Percentiles rank a stretch among this genome's conserved stretches.
Evolutionary conservation across 2,113 vertebrate genomes (phyloP).

Genomic region (Amblyornis subalaris): DNA sequence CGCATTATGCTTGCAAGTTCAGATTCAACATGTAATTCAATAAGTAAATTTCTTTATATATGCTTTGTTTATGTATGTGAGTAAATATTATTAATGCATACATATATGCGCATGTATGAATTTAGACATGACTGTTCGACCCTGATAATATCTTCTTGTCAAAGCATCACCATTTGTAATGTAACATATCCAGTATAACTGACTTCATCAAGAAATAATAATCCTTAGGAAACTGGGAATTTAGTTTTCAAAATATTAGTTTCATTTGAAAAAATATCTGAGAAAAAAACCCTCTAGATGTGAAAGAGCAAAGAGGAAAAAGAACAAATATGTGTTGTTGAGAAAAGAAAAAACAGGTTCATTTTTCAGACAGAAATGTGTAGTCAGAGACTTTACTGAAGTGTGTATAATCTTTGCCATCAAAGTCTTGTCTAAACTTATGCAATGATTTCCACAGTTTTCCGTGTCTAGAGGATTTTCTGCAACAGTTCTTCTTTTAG

Average conservation of each 20-base stretch:
- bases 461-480: not conserved
- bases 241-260: not conserved
- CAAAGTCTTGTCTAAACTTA: not conserved
- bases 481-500: not conserved
- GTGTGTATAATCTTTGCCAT: not conserved
- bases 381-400: not conserved
- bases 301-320: not conserved
- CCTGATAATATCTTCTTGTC: not conserved
- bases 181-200: not conserved
- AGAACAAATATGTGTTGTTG: not conserved
- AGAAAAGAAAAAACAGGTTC: not conserved
- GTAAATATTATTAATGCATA: not conserved
- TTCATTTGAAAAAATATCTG: not conserved
- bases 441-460: not conserved
- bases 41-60: not conserved
- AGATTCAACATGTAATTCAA: not conserved
- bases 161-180: not conserved
- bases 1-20: not conserved
- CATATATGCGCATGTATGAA: not conserved
- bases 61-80: not conserved
- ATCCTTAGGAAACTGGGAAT: not conserved
- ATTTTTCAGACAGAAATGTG: not conserved
- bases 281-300: not conserved
- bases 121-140: slow-evolving; percentile 3
- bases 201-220: not conserved